Base-by-base conservation (phyloP, 2,113 vertebrate genomes). In the Oriolus oriolus region DNA sequence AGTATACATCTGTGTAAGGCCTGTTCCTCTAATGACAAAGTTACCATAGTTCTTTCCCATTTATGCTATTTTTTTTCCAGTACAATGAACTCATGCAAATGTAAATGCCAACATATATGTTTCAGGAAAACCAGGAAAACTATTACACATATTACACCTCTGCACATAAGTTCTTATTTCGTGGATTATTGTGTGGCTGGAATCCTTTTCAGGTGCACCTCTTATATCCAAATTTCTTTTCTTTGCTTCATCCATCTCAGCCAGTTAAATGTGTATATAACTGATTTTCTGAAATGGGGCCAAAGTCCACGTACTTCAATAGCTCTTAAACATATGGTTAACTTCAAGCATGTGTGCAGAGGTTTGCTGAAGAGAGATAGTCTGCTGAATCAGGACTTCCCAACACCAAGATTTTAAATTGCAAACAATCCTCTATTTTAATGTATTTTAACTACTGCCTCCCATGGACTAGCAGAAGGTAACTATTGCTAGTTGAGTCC, bases 311-410 rank as follows among this genome's bases (percentile, higher is more conserved):
- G 76, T 74, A 90, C 88, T 95, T 96, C 90, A 95, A 86, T 92
- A 93, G 90, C 89, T 95, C 76, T 93, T 90, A 83, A 92, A 88
- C 93, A 94, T 91, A 26, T 95, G 93, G 78, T 91, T 94, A 93
- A 95, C 93, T 97, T 94, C 80, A 92, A 96, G 93, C 95, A 96
- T 95, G 83, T 94, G 88, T 95, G 88, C 77, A 93, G 52, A 52
- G 60, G 52, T 37, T 95, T 86, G 71, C 79, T 81, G 82, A 78
- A 73, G 31, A 83, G 64, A 94, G 78, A 91, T 64, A 77, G 85
- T 81, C 88, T 95, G 93, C 90, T 96, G 92, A 94, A 94, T 96
- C 93, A 90, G 96, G 88, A 45, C 90, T 96, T 96, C 71, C 63
- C 53, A 94, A 75, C 31, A 78, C 61, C 35, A 82, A 44, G 81